These are phyloP conservation scores for Gastracanthus pulcherrimus DNA, from an alignment of 2,888 invertebrate genomes.

Conservation along the genomic window DNA sequence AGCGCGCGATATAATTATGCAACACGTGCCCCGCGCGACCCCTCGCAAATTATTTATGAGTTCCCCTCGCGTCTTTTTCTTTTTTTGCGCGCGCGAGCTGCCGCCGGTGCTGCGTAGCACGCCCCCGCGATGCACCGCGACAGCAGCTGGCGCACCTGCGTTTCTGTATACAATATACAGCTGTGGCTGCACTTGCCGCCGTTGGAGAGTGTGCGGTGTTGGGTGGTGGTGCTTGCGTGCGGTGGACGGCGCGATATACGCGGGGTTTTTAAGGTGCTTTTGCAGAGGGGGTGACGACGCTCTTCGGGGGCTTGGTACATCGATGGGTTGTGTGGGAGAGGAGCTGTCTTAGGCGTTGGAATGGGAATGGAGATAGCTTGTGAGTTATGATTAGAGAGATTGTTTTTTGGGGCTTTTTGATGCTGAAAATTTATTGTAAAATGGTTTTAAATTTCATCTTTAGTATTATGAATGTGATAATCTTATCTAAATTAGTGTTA, in stretches of 20 bases:
- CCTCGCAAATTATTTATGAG: constrained; percentile 76
- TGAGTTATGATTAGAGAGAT: too few species aligned
- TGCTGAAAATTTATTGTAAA: too few species aligned
- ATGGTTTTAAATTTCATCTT: background rate
- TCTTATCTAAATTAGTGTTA: too few species aligned
- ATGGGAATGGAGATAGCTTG: too few species aligned
- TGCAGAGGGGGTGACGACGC: too few species aligned
- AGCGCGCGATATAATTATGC: constrained; percentile 69
- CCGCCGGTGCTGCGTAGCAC: constrained; percentile 1
- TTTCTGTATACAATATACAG: background rate
- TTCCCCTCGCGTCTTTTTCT: constrained; percentile 71
- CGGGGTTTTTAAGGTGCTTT: too few species aligned
- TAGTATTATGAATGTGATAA: too few species aligned
- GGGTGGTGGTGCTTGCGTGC: background rate
- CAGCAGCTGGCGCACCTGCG: constrained; percentile 56
- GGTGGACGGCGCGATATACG: too few species aligned
- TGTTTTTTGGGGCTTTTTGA: too few species aligned
- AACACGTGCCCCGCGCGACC: constrained; percentile 70
- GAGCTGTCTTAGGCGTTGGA: too few species aligned
- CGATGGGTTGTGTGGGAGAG: too few species aligned
- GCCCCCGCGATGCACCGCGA: constrained; percentile 14
- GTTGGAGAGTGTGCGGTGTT: background rate
- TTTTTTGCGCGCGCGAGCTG: background rate
- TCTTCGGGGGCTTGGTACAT: too few species aligned
- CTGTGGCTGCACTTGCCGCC: constrained; percentile 1